phyloP scores from a whole-genome alignment of 2,888 invertebrate genomes.

The Bellardia pandia region DNA sequence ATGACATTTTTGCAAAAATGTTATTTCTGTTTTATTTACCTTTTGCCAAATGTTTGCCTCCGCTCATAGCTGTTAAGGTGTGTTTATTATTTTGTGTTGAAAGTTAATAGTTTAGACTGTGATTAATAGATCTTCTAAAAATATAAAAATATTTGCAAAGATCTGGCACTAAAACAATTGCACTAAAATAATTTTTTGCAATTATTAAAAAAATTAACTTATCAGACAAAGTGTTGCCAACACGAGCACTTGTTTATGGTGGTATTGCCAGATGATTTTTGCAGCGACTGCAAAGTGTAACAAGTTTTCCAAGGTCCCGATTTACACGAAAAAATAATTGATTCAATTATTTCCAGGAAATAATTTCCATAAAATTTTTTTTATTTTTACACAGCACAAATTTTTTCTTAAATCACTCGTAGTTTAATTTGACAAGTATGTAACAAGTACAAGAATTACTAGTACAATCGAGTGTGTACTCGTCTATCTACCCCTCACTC shows the following conservation, averaged over 20 bases:
- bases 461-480: too few species aligned
- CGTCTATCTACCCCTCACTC: too few species aligned
- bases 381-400: too few species aligned
- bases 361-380: too few species aligned
- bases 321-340: too few species aligned
- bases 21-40: constrained; percentile 56
- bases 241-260: not conserved
- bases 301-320: too few species aligned
- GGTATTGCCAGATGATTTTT: not conserved
- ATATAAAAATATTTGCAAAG: not conserved
- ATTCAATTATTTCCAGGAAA: too few species aligned
- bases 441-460: too few species aligned
- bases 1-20: not conserved
- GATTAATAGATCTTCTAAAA: not conserved
- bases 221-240: constrained; percentile 9
- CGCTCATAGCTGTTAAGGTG: constrained; percentile 64
- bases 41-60: constrained; percentile 74
- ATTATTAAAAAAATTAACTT: not conserved
- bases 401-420: too few species aligned
- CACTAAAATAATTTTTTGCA: not conserved
- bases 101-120: too few species aligned
- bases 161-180: not conserved
- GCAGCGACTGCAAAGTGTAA: too few species aligned
- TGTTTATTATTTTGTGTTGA: not conserved
- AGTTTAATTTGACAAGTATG: too few species aligned